Evolutionary conservation across 2,888 invertebrate genomes (phyloP), one percentile per base, ranked within the genome.

Genomic region (Drosophila meridionalis): DNA sequence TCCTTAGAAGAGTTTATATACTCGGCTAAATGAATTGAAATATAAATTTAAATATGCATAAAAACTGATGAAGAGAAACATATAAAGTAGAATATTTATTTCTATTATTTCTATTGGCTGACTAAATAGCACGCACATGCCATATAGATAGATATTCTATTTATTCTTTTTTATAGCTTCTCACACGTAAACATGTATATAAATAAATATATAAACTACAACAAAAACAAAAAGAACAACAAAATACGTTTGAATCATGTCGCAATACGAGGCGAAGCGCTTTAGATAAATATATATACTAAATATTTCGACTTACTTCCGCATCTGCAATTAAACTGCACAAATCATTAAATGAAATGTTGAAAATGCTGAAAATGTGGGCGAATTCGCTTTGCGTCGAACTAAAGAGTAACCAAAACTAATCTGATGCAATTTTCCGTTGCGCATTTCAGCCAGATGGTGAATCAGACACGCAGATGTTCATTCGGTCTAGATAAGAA

Each of bases 301-400:
- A 63, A 48, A 69, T 43, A 45, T 48, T 59, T 63, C 28, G 14
- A 4, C 9, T 60, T 50, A 70, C 61, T 78, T 78, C 80, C 78
- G 78, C 80, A 67, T 69, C 50, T 66, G 77, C 75, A 76, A 75
- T 75, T 75, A 62, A 75, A 66, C 66, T 59, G 61, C 59, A 58
- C 42, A 60, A 60, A 65, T 65, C 60, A 56, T 60, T 30, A 52
- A 61, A 58, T 56, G 14, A 45, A 69, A 62, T 68, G 61, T 34
- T 57, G 38, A 42, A 61, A 67, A 55, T 48, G 28, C 36, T 47
- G 50, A 34, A 34, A 50, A 50, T 50, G 50, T 52, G 34, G 52
- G 36, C 34, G 9, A 43, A 60, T 53, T 52, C 38, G 34, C 32
- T 47, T 40, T n/a, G 55, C 11, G 32, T 48, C 38, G 30, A n/a